phyloP scores from a whole-genome alignment of 2,888 invertebrate genomes.

The Carcina quercana region DNA sequence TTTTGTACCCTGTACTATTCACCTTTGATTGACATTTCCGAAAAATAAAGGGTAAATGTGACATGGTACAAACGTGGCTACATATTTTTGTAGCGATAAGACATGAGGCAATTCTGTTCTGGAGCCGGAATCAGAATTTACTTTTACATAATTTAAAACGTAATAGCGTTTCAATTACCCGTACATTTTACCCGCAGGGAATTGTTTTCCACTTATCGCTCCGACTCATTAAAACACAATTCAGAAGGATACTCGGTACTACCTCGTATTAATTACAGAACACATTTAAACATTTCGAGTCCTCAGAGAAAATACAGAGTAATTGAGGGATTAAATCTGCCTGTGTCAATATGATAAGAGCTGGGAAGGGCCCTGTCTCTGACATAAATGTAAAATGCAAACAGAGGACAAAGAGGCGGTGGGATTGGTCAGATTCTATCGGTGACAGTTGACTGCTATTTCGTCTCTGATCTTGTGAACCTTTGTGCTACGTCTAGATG shows the following conservation, averaged over 20 bases:
- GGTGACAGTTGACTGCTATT: slow-evolving; percentile 36
- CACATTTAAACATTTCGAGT: not conserved
- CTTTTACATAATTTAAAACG: too few relatives aligned
- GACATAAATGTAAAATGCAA: slow-evolving; percentile 52
- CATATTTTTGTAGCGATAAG: too few relatives aligned
- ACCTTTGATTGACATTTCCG: too few relatives aligned
- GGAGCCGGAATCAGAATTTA: too few relatives aligned
- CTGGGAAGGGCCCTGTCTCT: slow-evolving; percentile 40
- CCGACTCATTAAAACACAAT: slow-evolving; percentile 4
- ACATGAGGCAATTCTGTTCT: too few relatives aligned
- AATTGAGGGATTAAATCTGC: slow-evolving; percentile 57
- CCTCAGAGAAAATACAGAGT: slow-evolving; percentile 39
- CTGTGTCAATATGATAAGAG: slow-evolving; percentile 66
- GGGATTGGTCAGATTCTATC: slow-evolving; percentile 45
- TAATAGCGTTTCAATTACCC: slow-evolving; percentile 8
- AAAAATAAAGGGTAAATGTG: too few relatives aligned
- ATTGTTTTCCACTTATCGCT: slow-evolving; percentile 5
- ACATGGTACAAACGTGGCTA: too few relatives aligned
- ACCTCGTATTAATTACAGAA: too few relatives aligned
- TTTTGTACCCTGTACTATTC: too few relatives aligned
- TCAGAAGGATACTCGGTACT: too few relatives aligned
- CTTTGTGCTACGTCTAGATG: not conserved
- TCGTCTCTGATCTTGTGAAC: slow-evolving; percentile 5
- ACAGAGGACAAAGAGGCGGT: slow-evolving; percentile 42
- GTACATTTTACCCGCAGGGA: slow-evolving; percentile 10